Base-by-base conservation (phyloP, 2,888 invertebrate genomes). In the Gisinianus flammeolus region DNA sequence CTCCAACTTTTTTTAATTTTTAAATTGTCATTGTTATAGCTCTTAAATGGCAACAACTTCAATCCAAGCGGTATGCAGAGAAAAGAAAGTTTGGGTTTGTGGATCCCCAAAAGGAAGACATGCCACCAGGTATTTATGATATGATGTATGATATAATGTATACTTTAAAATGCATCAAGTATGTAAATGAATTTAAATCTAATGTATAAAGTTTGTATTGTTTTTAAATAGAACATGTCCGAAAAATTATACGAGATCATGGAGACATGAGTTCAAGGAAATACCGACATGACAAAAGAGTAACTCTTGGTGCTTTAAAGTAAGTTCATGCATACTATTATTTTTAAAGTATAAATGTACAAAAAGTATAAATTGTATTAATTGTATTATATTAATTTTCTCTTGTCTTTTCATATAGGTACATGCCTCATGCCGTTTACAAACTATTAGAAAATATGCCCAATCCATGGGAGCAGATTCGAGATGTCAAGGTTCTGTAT, bases 391-490 rank as follows among this genome's bases (percentile, higher is more conserved):
- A n/a, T n/a, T n/a, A n/a, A n/a, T n/a, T n/a, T n/a, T n/a, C n/a
- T n/a, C n/a, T n/a, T n/a, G n/a, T n/a, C n/a, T n/a, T n/a, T n/a
- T n/a, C n/a, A n/a, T n/a, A 35, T 12, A 35, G 35, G 35, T 99
- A 99, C 87, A 99, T 99, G 98, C 99, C 99, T 0, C 99, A 99
- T 89, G 99, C 99, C 8, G 98, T 99, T 6, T 92, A 99, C 90
- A 99, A 99, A 86, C 90, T 99, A 0, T 88, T 99, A 79, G 99
- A 99, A 87, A 99, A 99, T 87, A 99, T 99, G 99, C 99, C 99
- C 0, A 99, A 99, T 99, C 99, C 99, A 0, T 99, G 99, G 99
- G 99, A 99, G 87, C 99, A 99, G 88, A 99, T 99, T 81, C 90
- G 99, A 80, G 99, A 99, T 87, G 97, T 98, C 0, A 95, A 96